Percentiles rank a stretch among this genome's conserved stretches.
These are phyloP conservation scores for Allolobophora icterica DNA, from an alignment of 2,888 invertebrate genomes.

Conservation along the genomic window DNA sequence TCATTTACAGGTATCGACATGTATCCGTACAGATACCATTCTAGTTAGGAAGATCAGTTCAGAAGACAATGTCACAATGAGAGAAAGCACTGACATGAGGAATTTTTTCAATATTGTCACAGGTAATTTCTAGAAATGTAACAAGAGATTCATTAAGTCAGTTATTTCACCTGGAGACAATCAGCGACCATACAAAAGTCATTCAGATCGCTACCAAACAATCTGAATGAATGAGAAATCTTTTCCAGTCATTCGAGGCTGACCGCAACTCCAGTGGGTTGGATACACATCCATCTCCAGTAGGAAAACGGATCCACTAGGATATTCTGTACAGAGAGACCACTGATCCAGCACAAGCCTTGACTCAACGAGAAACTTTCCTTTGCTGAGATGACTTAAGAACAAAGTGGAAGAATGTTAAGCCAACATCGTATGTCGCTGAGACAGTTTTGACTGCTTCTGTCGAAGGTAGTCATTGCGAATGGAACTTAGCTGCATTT, in stretches of 20 bases:
- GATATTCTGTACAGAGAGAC: neutral
- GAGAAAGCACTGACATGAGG: neutral
- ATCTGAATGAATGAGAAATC: too few relatives aligned
- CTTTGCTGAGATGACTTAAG: neutral
- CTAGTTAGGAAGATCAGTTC: neutral
- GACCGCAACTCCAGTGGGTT: neutral
- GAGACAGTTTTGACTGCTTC: slow-evolving; percentile 70
- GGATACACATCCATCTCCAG: neutral
- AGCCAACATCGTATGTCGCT: slow-evolving; percentile 19
- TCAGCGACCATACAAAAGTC: neutral
- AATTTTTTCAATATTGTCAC: neutral
- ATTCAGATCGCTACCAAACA: neutral
- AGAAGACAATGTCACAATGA: neutral
- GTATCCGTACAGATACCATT: neutral
- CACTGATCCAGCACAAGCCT: neutral
- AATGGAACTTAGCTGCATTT: slow-evolving; percentile 79
- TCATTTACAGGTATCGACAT: neutral
- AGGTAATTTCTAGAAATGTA: neutral
- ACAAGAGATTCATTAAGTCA: neutral
- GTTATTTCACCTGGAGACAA: neutral
- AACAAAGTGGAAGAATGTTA: neutral
- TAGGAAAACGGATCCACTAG: neutral
- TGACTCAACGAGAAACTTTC: neutral
- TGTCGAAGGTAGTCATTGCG: slow-evolving; percentile 82
- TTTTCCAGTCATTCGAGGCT: neutral